These are phyloP conservation scores for Taeniopygia guttata DNA, from an alignment of 2,797 vertebrate genomes.

Conservation along the genomic window DNA sequence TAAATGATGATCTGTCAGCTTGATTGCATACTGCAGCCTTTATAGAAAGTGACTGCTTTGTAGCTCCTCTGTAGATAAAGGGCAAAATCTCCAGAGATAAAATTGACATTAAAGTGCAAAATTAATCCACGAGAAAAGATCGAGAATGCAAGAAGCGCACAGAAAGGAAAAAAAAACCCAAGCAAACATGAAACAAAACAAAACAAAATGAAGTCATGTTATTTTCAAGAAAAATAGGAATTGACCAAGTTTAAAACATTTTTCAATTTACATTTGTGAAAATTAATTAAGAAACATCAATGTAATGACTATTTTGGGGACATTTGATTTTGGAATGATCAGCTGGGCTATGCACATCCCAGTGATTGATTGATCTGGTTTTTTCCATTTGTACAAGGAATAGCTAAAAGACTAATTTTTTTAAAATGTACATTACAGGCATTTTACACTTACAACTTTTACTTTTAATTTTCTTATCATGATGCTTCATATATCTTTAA, in stretches of 20 bases:
- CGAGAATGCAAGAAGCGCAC: slow-evolving; percentile 2
- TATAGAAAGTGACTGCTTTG: neutral
- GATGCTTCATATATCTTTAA: neutral
- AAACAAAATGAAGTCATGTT: neutral
- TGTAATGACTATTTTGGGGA: neutral
- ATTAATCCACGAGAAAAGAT: neutral
- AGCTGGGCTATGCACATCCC: neutral
- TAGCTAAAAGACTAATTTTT: neutral
- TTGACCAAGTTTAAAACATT: neutral
- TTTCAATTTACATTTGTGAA: neutral
- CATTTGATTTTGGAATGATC: neutral
- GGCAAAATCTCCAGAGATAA: neutral
- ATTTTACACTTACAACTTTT: neutral
- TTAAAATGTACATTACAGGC: neutral
- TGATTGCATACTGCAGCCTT: neutral
- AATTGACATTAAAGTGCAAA: neutral
- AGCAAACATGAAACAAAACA: neutral
- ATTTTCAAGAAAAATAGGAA: neutral
- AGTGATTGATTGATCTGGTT: neutral
- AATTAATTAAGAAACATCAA: neutral
- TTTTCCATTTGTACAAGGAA: neutral
- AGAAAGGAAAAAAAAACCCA: neutral
- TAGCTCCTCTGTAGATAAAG: neutral
- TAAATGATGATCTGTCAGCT: slow-evolving; percentile 2
- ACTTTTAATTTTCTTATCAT: neutral